Percentiles rank a stretch among this genome's conserved stretches.
phyloP scores from a whole-genome alignment of 2,888 invertebrate genomes.

The Lamellibrachia columna region DNA sequence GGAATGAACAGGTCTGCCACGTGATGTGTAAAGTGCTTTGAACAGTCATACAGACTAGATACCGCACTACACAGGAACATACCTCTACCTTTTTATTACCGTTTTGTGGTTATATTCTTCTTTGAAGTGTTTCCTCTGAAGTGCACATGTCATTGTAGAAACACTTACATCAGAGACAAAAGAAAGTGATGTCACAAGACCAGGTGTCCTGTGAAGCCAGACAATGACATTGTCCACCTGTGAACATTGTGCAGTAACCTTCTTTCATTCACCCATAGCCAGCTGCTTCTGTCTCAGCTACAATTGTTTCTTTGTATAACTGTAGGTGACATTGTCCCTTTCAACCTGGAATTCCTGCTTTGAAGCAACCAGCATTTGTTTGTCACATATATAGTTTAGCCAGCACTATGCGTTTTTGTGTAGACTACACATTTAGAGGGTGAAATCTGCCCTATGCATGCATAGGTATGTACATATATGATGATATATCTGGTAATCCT shows the following conservation, averaged over 20 bases:
- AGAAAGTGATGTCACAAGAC: not conserved
- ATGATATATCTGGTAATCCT: too few relatives aligned
- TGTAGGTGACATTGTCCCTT: not conserved
- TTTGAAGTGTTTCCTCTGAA: not conserved
- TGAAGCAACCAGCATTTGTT: not conserved
- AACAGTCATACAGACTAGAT: too few relatives aligned
- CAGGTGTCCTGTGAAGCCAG: not conserved
- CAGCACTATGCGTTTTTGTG: not conserved
- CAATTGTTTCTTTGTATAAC: not conserved
- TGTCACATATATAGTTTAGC: not conserved
- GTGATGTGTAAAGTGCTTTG: too few relatives aligned
- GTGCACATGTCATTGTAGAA: not conserved
- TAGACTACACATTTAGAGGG: too few relatives aligned
- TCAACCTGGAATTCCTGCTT: not conserved
- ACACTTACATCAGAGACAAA: not conserved
- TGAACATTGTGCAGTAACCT: not conserved
- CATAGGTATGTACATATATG: too few relatives aligned
- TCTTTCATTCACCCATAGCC: not conserved
- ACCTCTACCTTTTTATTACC: too few relatives aligned
- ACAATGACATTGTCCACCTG: not conserved
- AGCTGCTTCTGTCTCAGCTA: not conserved
- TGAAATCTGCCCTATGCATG: too few relatives aligned
- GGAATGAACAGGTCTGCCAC: too few relatives aligned
- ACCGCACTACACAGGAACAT: too few relatives aligned
- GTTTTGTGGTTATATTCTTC: not conserved